phyloP scores from a whole-genome alignment of 2,797 vertebrate genomes.

The Clarias pachynema region DNA sequence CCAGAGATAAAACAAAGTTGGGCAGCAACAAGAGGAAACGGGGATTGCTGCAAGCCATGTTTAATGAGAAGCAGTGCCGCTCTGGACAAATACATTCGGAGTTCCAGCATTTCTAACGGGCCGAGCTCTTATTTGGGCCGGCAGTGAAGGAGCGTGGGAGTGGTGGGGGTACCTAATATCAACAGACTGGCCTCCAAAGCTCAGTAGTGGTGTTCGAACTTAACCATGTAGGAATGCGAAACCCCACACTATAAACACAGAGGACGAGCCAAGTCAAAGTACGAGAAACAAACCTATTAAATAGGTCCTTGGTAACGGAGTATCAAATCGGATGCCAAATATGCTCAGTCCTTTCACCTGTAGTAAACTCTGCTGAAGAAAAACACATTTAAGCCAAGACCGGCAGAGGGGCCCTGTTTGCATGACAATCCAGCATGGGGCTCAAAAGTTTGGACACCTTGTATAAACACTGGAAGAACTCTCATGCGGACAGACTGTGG shows the following conservation, averaged over 20 bases:
- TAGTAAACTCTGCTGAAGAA: constrained; percentile 63
- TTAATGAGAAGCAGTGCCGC: constrained; percentile 55
- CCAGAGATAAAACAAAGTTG: constrained; percentile 44
- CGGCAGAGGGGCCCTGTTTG: constrained; percentile 54
- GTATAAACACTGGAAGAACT: constrained; percentile 71
- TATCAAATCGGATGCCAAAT: constrained; percentile 54
- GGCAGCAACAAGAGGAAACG: constrained; percentile 44
- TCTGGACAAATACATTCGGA: constrained; percentile 36
- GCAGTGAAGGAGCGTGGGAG: constrained; percentile 26
- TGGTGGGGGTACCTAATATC: constrained; percentile 44
- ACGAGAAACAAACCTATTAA: constrained; percentile 54
- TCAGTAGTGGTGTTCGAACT: constrained; percentile 53
- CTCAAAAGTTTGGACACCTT: constrained; percentile 62
- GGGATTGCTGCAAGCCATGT: constrained; percentile 36
- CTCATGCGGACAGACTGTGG: constrained; percentile 64
- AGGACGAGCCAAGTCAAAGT: constrained; percentile 59
- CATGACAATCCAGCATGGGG: constrained; percentile 70
- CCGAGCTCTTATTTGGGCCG: constrained; percentile 33
- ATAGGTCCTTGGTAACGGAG: constrained; percentile 54
- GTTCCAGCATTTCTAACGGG: constrained; percentile 44
- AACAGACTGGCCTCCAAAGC: constrained; percentile 45
- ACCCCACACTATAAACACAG: constrained; percentile 69
- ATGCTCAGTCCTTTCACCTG: constrained; percentile 54
- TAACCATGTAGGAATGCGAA: constrained; percentile 70
- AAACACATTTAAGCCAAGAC: constrained; percentile 49